Evolutionary conservation across 2,113 vertebrate genomes (phyloP), one percentile per base, ranked within the genome.

Genomic region (Nothoprocta pentlandii): DNA sequence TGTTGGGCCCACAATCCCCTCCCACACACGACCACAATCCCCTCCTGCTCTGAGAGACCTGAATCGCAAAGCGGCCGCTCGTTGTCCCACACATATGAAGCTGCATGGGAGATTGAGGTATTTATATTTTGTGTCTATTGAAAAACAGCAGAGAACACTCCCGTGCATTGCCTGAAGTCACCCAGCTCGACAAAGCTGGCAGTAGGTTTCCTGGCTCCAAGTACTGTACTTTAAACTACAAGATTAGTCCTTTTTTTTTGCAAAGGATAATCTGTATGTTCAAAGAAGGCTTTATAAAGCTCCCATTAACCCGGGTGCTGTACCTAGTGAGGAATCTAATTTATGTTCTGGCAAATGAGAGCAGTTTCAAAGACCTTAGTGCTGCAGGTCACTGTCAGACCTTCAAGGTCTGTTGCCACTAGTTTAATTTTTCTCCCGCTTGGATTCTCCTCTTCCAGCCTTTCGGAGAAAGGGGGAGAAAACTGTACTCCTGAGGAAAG

Each of bases 321-420:
- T 94, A 95, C 88, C 92, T 96, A 90, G 95, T 59, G 85, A 95
- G 86, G 88, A 95, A 80, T 94, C 90, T 95, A 94, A 97, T 96
- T 95, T 96, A 94, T 96, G 88, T 95, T 87, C 93, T 95, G 92
- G 93, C 90, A 95, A 97, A 94, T 95, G 80, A 95, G 95, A 95
- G 94, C 44, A 1, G 78, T 93, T 95, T 74, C 17, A 0, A 83
- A 89, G 96, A 94, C 96, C 92, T 93, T 47, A 42, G 83, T 89
- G 90, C 86, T 82, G 74, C 94, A 96, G 95, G 94, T 96, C 93
- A 89, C 90, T 79, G 83, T 96, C 94, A 95, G 92, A 95, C 95
- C 94, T 96, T 95, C 93, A 96, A 96, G 95, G 94, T 96, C 95
- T 32, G 1, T 89, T 95, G 93, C 93, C 80, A 89, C 92, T 36